Evolutionary conservation across 2,888 invertebrate genomes (phyloP).

Genomic region (Allolobophora icterica): DNA sequence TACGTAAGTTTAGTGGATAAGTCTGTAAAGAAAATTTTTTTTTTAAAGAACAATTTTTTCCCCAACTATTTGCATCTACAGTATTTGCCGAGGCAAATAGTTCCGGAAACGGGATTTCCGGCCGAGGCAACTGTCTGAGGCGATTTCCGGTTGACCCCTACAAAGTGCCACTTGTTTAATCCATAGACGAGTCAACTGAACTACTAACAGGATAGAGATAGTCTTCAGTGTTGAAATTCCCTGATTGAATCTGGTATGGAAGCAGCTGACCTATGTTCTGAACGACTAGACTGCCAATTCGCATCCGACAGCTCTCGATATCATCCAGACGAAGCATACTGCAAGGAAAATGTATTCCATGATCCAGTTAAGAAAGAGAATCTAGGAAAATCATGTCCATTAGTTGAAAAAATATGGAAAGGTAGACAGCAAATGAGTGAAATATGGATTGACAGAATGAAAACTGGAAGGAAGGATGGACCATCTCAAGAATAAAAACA

Average conservation of each 20-base stretch:
- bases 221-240: slow-evolving; percentile 84
- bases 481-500: background rate
- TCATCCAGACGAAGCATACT: slow-evolving; percentile 80
- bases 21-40: no score
- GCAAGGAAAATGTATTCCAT: slow-evolving; percentile 70
- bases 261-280: slow-evolving; percentile 92
- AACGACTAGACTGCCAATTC: slow-evolving; percentile 94
- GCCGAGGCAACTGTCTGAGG: no score
- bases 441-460: no score
- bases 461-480: background rate
- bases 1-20: no score
- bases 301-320: slow-evolving; percentile 84
- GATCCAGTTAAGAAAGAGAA: background rate
- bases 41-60: no score
- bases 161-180: no score
- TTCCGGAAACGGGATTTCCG: no score
- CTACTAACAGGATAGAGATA: slow-evolving; percentile 83
- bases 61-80: no score
- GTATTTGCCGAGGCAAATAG: no score
- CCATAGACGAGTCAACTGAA: background rate
- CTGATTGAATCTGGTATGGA: slow-evolving; percentile 88
- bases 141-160: no score
- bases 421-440: background rate
- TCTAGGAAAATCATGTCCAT: background rate
- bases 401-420: background rate